A percentile compares a stretch with the other conserved stretches of the same genome.
Conservation (phyloP, 2,113 vertebrate species). For the Ailuropoda melanoleuca region DNA sequence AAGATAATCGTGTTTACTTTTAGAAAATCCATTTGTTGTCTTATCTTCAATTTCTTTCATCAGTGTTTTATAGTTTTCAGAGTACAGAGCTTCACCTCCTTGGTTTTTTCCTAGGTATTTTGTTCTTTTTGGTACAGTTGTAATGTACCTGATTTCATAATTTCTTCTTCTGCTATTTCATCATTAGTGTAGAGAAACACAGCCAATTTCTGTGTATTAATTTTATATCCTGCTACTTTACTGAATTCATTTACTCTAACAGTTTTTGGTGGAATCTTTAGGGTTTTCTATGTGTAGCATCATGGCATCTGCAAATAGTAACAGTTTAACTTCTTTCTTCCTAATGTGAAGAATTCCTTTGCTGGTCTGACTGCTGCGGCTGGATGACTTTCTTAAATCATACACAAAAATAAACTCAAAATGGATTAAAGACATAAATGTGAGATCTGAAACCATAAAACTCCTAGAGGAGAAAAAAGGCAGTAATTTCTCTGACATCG, state of each 20-base stretch:
- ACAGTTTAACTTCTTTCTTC: neutral
- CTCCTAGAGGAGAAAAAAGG: neutral
- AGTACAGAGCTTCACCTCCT: neutral
- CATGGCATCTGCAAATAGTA: neutral
- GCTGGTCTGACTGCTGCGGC: neutral
- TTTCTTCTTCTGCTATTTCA: neutral
- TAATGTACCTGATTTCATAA: neutral
- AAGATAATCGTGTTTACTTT: neutral
- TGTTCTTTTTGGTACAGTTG: neutral
- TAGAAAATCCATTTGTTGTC: neutral
- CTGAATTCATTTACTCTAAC: neutral
- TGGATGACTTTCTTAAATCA: neutral
- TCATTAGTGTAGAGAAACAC: neutral
- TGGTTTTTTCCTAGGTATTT: neutral
- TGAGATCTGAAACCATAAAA: neutral
- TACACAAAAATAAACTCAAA: neutral
- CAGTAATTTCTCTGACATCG: neutral
- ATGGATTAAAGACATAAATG: neutral
- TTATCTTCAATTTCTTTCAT: neutral
- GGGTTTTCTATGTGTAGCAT: neutral
- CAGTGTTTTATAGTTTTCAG: neutral
- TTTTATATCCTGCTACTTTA: neutral
- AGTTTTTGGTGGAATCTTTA: neutral
- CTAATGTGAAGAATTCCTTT: neutral
- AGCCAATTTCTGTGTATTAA: neutral